These are phyloP conservation scores for Xenopus borealis DNA, from an alignment of 2,113 vertebrate genomes.

Conservation along the genomic window DNA sequence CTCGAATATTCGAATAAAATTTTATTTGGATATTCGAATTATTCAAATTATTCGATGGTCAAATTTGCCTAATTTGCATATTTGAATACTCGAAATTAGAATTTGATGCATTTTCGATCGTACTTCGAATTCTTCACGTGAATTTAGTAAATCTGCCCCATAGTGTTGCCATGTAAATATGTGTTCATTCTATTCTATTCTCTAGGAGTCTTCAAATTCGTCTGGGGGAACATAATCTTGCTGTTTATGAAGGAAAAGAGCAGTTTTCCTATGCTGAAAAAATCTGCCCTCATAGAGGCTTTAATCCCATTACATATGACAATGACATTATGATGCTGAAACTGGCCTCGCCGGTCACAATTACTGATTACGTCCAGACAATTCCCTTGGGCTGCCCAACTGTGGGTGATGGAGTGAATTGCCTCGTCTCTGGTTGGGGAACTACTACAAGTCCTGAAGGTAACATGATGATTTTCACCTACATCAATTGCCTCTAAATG, in stretches of 20 bases:
- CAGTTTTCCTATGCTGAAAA: slow-evolving; percentile 26
- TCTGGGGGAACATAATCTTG: slow-evolving; percentile 31
- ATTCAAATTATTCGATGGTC: no score
- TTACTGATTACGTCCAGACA: slow-evolving; percentile 13
- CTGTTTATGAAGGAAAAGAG: not conserved
- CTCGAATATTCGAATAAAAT: no score
- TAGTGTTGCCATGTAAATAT: no score
- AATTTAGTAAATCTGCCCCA: no score
- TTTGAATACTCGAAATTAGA: no score
- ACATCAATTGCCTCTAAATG: no score
- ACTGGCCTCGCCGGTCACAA: slow-evolving; percentile 33
- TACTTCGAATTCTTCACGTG: no score
- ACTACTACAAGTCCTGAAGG: slow-evolving; percentile 58
- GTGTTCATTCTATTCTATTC: not conserved
- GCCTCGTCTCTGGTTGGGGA: slow-evolving; percentile 60
- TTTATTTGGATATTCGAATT: no score
- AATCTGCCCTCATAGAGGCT: slow-evolving; percentile 13
- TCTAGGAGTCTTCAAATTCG: slow-evolving; percentile 20
- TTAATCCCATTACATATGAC: slow-evolving; percentile 31
- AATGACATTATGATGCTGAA: slow-evolving; percentile 61
- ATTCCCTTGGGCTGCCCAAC: slow-evolving; percentile 27
- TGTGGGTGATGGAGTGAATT: slow-evolving; percentile 44
- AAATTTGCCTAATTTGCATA: no score
- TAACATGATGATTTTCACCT: slow-evolving; percentile 6
- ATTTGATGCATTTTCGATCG: no score